Base-by-base conservation (phyloP, 2,888 invertebrate genomes). In the Cephus nigrinus region DNA sequence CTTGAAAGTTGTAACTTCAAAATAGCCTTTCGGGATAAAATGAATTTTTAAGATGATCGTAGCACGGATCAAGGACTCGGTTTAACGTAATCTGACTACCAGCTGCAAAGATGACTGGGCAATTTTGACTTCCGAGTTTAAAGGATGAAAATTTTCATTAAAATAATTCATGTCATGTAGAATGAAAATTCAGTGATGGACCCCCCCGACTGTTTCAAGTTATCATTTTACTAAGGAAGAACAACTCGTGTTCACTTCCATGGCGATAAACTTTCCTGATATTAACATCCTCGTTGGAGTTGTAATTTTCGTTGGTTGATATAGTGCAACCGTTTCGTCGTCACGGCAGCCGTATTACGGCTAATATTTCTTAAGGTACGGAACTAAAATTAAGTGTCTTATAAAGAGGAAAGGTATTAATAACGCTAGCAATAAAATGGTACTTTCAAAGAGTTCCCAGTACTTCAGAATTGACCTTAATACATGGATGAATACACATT, bases 341-440 rank as follows among this genome's bases (percentile, higher is more conserved):
- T 79, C 78, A 80, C 80, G 81, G 80, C 80, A 75, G 81, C 82
- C 84, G 86, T 86, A 86, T 86, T 86, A 84, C 84, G 80, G 82
- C 84, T 86, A 86, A 86, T 86, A 86, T 76, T 33, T 68, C 69
- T 40, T 78, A 79, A 80, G 79, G 83, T 81, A 82, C 83, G 83
- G 85, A 86, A 85, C 85, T 85, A 84, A 87, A 88, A 88, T 88
- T 86, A 87, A 87, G 87, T 84, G 84, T 86, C 87, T 88, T 86
- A 85, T 86, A 87, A 88, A 85, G 85, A 87, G 86, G 82, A 78
- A 75, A 79, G 83, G 85, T 84, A 86, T 88, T 87, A 86, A 88
- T 88, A 88, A 88, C 85, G 86, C 71, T n/a, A 12, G 71, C 23
- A 55, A 55, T 55, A 55, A 23, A 55, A 55, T 55, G 23, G 5